Conservation (phyloP, 1,140 invertebrate genomes). For the Meloidogyne chitwoodi region DNA sequence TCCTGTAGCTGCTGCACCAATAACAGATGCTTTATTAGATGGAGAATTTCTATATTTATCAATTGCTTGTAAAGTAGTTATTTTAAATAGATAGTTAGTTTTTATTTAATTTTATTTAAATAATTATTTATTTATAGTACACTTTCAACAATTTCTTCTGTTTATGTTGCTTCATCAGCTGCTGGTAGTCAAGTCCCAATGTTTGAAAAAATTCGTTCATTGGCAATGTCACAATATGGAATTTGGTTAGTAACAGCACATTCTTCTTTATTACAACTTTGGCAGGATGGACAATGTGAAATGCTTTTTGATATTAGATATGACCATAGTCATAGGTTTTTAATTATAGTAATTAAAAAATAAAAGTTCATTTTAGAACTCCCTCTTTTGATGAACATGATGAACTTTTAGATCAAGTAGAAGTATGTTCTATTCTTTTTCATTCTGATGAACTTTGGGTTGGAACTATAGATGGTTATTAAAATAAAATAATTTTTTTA, state of each 20-base stretch:
- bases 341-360: not conserved
- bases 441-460: slow-evolving; percentile 62
- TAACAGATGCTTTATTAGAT: slow-evolving; percentile 61
- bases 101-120: not conserved
- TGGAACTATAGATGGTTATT: slow-evolving; percentile 63
- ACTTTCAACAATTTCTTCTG: slow-evolving; percentile 62
- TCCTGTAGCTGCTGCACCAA: slow-evolving; percentile 63
- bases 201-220: slow-evolving; percentile 53
- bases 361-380: slow-evolving; percentile 24
- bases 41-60: slow-evolving; percentile 63
- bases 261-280: slow-evolving; percentile 64
- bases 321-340: slow-evolving; percentile 62
- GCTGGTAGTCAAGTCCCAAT: slow-evolving; percentile 52
- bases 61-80: slow-evolving; percentile 63
- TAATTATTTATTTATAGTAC: slow-evolving; percentile 58
- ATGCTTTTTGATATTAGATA: slow-evolving; percentile 64
- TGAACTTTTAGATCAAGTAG: slow-evolving; percentile 58
- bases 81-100: slow-evolving; percentile 62
- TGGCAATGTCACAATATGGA: slow-evolving; percentile 58
- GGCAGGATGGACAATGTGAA: slow-evolving; percentile 63
- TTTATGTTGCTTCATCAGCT: slow-evolving; percentile 61
- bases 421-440: slow-evolving; percentile 62
- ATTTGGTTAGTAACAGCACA: slow-evolving; percentile 64
- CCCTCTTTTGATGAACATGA: slow-evolving; percentile 51
- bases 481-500: no score